phyloP scores from a whole-genome alignment of 2,113 vertebrate genomes.

The Serilophus lunatus region DNA sequence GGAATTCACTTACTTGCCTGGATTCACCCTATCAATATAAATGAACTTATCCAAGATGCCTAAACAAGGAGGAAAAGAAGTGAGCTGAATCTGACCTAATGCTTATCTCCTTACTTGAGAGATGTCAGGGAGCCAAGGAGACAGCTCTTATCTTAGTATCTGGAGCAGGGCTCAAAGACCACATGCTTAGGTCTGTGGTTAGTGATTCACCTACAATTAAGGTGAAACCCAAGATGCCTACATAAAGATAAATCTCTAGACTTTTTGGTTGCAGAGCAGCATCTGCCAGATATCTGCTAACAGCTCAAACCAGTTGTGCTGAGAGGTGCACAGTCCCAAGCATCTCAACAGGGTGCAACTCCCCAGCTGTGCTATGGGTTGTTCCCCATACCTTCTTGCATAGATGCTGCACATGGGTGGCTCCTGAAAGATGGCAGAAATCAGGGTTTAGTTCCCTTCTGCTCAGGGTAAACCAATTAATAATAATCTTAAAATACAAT shows the following conservation, averaged over 20 bases:
- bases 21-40: not conserved
- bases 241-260: not conserved
- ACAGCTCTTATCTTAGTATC: slow-evolving; percentile 1
- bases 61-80: not conserved
- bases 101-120: not conserved
- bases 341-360: not conserved
- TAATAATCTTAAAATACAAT: not conserved
- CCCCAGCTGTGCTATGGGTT: not conserved
- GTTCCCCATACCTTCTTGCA: not conserved
- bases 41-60: not conserved
- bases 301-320: not conserved
- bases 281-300: not conserved
- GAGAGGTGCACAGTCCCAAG: not conserved
- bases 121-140: not conserved
- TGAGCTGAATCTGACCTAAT: not conserved
- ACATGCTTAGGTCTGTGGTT: not conserved
- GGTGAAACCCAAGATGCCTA: not conserved
- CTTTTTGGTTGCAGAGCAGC: not conserved
- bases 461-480: not conserved
- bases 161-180: not conserved
- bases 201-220: not conserved
- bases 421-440: not conserved
- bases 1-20: not conserved
- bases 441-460: not conserved
- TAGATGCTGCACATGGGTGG: accelerated